A percentile compares a stretch with the other conserved stretches of the same genome.
phyloP scores from a whole-genome alignment of 2,888 invertebrate species.

The Aspidiotus destructor region DNA sequence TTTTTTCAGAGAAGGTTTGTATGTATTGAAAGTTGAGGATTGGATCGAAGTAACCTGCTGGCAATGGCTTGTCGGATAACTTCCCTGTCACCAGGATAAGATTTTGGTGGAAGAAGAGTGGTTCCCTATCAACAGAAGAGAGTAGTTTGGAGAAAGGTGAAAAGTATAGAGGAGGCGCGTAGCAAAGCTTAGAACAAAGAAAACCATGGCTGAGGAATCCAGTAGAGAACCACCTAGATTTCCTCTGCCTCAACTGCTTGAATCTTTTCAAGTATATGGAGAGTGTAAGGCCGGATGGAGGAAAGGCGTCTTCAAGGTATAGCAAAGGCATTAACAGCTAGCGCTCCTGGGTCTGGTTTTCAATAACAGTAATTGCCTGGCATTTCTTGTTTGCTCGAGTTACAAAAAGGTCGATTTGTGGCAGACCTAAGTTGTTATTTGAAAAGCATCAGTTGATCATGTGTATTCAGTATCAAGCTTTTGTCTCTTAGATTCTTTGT shows the following conservation, averaged over 20 bases:
- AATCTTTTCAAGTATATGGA: background rate
- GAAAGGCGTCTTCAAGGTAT: background rate
- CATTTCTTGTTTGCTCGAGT: no score
- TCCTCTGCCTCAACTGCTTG: no score
- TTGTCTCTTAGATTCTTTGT: background rate
- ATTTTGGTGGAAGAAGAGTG: no score
- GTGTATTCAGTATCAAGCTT: no score
- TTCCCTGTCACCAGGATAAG: background rate
- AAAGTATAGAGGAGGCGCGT: background rate
- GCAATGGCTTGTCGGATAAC: slow-evolving; percentile 6
- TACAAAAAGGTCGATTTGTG: no score
- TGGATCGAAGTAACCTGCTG: background rate
- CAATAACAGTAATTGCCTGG: background rate
- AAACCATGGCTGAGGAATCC: background rate
- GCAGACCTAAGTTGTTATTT: no score
- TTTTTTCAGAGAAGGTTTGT: background rate
- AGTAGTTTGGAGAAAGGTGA: background rate
- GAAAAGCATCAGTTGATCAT: no score
- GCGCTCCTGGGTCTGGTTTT: background rate
- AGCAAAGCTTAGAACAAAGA: background rate
- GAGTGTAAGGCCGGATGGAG: background rate
- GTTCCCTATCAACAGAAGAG: background rate
- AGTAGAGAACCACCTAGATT: background rate
- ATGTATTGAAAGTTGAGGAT: background rate
- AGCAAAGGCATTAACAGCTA: background rate